These are phyloP conservation scores for Serilophus lunatus DNA, from an alignment of 2,113 vertebrate genomes.

Conservation along the genomic window DNA sequence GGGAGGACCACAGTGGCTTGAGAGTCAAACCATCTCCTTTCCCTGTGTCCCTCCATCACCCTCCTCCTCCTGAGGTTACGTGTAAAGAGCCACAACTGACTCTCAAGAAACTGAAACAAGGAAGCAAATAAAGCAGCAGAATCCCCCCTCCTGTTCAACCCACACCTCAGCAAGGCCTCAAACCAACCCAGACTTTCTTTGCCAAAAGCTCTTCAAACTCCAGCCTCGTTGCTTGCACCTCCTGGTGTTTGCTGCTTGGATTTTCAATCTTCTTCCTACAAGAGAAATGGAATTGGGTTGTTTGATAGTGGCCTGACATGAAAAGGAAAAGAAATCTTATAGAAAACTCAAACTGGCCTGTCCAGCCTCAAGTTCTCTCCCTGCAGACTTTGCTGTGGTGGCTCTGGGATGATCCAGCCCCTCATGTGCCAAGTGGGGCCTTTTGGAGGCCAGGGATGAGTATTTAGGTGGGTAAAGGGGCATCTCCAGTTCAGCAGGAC, in stretches of 20 bases:
- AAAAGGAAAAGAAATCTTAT: rapidly evolving
- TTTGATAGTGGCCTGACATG: background rate
- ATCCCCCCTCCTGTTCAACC: background rate
- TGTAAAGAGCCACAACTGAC: background rate
- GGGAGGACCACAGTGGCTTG: background rate
- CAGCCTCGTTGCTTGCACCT: background rate
- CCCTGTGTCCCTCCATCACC: background rate
- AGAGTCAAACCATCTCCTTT: background rate
- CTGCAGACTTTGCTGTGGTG: background rate
- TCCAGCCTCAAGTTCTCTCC: background rate
- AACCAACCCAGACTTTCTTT: background rate
- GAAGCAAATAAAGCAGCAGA: background rate
- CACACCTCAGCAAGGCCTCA: background rate
- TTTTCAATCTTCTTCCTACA: background rate
- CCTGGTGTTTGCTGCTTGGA: background rate
- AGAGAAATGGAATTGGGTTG: background rate
- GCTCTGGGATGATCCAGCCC: background rate
- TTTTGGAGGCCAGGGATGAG: background rate
- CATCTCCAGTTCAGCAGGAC: background rate
- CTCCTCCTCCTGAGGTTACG: background rate
- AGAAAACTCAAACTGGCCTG: background rate
- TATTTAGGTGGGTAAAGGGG: background rate
- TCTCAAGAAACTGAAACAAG: background rate
- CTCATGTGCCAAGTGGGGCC: background rate
- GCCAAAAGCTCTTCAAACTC: background rate